Evolutionary conservation across 1,140 invertebrate species (phyloP).

Genomic region (Steinernema khuongi): DNA sequence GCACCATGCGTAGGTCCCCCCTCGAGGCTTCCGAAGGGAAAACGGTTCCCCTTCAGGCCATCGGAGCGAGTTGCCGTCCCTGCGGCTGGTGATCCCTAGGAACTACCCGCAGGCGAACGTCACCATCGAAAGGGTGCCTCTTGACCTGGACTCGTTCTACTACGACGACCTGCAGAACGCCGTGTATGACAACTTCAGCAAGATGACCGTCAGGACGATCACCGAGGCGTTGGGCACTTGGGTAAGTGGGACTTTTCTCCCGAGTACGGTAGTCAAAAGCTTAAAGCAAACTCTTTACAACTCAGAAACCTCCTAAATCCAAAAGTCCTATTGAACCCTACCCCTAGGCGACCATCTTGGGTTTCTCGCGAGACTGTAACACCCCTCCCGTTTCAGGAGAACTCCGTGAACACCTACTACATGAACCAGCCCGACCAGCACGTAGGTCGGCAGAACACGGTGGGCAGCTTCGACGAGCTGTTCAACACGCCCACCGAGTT

Average conservation of each 20-base stretch:
- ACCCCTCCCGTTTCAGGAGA: neutral
- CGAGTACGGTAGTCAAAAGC: neutral
- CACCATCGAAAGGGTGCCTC: conserved; percentile 22
- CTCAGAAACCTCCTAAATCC: too few relatives aligned
- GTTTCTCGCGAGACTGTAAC: neutral
- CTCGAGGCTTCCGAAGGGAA: neutral
- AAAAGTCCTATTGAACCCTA: neutral
- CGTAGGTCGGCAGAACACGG: neutral
- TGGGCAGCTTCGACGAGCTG: neutral
- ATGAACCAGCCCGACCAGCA: neutral
- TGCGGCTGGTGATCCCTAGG: conserved; percentile 33
- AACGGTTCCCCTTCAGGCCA: conserved; percentile 7
- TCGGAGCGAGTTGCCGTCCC: conserved; percentile 18
- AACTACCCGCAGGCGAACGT: conserved; percentile 34
- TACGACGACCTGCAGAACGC: conserved; percentile 40
- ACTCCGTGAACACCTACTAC: neutral
- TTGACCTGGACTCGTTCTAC: conserved; percentile 37
- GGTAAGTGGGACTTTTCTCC: conserved; percentile 25
- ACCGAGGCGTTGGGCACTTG: conserved; percentile 35
- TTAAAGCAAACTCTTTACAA: too few relatives aligned
- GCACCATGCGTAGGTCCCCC: conserved; percentile 27
- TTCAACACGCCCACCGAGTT: neutral
- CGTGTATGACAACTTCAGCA: conserved; percentile 30
- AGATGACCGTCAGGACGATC: conserved; percentile 21
- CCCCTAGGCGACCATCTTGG: neutral